Evolutionary conservation across 2,797 vertebrate genomes (phyloP).

Genomic region (Lepus oiostolus): DNA sequence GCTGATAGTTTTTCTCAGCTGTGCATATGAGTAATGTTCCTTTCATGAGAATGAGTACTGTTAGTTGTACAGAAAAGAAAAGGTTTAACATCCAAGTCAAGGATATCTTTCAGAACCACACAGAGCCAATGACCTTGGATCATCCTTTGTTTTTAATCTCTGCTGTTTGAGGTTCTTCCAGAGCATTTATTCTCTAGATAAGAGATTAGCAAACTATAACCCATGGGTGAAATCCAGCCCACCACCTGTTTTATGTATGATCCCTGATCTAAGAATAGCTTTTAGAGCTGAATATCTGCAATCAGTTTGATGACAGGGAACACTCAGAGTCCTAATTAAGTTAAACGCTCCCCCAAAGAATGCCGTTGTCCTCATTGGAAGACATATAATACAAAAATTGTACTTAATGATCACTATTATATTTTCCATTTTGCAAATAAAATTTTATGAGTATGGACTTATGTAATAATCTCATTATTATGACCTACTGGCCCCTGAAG

Average conservation of each 20-base stretch:
- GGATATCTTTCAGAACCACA: neutral
- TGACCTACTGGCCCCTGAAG: neutral
- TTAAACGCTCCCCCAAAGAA: neutral
- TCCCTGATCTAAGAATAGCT: neutral
- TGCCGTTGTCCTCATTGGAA: neutral
- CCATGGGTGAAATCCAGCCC: neutral
- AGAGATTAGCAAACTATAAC: neutral
- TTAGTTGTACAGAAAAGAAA: neutral
- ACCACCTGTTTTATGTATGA: neutral
- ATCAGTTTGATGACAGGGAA: neutral
- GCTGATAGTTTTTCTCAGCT: neutral
- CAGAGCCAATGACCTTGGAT: neutral
- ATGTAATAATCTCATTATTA: neutral
- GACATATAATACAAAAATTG: neutral
- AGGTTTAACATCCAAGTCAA: neutral
- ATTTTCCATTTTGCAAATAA: neutral
- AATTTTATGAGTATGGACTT: neutral
- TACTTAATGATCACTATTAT: neutral
- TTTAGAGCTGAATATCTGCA: neutral
- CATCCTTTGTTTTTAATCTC: neutral
- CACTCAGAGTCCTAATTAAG: neutral
- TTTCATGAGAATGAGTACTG: neutral
- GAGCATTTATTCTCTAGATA: neutral
- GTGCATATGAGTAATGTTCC: neutral
- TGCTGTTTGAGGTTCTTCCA: neutral